phyloP scores from a whole-genome alignment of 2,888 invertebrate species.

The Galeopsomyia nigrocyanea region DNA sequence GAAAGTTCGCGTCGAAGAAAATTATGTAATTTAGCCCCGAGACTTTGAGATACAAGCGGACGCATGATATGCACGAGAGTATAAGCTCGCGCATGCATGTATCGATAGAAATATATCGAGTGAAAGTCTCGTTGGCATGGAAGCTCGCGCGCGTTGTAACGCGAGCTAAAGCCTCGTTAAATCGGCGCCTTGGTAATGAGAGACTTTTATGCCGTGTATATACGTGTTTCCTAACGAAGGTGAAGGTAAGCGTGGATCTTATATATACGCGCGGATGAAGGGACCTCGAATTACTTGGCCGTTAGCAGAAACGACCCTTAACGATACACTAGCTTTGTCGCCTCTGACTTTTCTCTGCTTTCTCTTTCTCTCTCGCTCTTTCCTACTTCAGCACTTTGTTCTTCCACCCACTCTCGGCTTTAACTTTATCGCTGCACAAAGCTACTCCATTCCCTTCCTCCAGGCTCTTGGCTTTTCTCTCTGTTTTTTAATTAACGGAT shows the following conservation, averaged over 20 bases:
- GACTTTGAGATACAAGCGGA: no score
- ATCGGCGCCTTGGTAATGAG: conserved; percentile 58
- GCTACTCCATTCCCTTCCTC: not conserved
- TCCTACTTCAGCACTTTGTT: not conserved
- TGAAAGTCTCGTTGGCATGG: conserved; percentile 12
- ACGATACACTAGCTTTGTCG: conserved; percentile 31
- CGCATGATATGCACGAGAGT: no score
- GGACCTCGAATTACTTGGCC: conserved; percentile 56
- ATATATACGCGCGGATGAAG: conserved; percentile 56
- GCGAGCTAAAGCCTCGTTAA: conserved; percentile 49
- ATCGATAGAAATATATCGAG: no score
- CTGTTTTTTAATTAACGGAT: conserved; percentile 31
- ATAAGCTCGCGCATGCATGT: no score
- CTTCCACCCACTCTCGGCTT: not conserved
- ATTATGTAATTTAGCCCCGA: no score
- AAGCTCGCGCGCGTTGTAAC: conserved; percentile 27
- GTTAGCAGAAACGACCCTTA: conserved; percentile 52
- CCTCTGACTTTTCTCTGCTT: conserved; percentile 8
- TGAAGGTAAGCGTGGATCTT: conserved; percentile 46
- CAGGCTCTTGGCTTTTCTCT: not conserved
- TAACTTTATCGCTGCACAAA: not conserved
- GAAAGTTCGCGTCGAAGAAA: no score
- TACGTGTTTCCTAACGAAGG: conserved; percentile 58
- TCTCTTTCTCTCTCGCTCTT: not conserved
- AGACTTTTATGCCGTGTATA: conserved; percentile 57